These are phyloP conservation scores for Chymomyza amoena DNA, from an alignment of 2,888 invertebrate genomes.

Conservation along the genomic window DNA sequence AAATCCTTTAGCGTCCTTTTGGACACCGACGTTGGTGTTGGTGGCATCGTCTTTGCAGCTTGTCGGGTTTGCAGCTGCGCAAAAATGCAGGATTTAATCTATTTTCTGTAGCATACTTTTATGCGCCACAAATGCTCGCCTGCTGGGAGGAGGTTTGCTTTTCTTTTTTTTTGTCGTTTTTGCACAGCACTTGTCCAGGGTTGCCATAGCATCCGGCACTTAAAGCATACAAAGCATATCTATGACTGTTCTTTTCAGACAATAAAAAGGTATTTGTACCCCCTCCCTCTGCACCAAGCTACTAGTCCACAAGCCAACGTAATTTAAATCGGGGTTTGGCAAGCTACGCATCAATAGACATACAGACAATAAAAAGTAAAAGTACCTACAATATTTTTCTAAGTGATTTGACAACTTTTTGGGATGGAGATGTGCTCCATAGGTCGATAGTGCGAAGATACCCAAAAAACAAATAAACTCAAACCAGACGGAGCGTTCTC, in stretches of 20 bases:
- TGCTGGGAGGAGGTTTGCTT: conserved; percentile 10
- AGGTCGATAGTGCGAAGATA: no score
- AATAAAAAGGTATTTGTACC: background rate
- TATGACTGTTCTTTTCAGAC: background rate
- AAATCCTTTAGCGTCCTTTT: background rate
- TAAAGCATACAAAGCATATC: background rate
- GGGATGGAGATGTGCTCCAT: no score
- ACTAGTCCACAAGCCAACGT: background rate
- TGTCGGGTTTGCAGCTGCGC: conserved; percentile 42
- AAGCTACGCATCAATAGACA: background rate
- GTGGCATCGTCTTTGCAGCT: background rate
- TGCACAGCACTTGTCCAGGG: background rate
- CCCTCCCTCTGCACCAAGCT: background rate
- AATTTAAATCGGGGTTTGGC: background rate
- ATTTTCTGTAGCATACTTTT: conserved; percentile 51
- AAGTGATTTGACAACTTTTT: no score
- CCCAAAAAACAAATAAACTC: no score
- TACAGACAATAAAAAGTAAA: background rate
- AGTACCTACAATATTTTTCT: background rate
- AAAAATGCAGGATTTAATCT: conserved; percentile 45
- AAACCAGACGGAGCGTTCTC: no score
- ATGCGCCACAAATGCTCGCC: conserved; percentile 30
- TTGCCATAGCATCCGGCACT: background rate
- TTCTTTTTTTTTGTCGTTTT: background rate
- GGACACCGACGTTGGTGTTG: background rate